These are phyloP conservation scores for Poliocrania exsul DNA, from an alignment of 2,797 vertebrate genomes.

Conservation along the genomic window DNA sequence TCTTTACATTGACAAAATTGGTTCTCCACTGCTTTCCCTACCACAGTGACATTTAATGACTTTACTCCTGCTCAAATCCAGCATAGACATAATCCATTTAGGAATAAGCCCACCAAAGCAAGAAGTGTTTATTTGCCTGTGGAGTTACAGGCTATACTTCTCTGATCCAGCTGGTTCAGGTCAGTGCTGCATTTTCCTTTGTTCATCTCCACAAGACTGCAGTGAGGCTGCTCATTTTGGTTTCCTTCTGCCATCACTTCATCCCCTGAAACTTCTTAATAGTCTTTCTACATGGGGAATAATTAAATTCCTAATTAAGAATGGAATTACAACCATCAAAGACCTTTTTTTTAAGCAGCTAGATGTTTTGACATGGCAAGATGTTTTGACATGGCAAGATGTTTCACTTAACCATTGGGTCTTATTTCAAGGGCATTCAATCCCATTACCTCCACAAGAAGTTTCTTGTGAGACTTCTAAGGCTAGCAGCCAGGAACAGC, in stretches of 20 bases:
- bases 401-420: neutral
- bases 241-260: neutral
- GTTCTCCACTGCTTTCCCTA: neutral
- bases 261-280: neutral
- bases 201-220: neutral
- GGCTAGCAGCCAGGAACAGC: neutral
- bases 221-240: neutral
- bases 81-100: neutral
- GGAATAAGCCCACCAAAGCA: neutral
- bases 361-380: neutral
- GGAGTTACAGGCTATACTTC: neutral
- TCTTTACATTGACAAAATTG: constrained; percentile 42
- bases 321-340: neutral
- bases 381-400: neutral
- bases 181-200: neutral
- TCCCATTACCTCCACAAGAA: neutral
- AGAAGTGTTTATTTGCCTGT: neutral
- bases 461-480: neutral
- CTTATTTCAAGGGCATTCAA: neutral
- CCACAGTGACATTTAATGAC: constrained; percentile 5
- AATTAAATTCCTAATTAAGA: neutral
- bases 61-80: neutral
- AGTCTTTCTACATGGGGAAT: neutral
- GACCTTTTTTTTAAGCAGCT: neutral
- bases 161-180: neutral